Base-by-base conservation (phyloP, 2,113 vertebrate genomes). In the Noturus placidus region DNA sequence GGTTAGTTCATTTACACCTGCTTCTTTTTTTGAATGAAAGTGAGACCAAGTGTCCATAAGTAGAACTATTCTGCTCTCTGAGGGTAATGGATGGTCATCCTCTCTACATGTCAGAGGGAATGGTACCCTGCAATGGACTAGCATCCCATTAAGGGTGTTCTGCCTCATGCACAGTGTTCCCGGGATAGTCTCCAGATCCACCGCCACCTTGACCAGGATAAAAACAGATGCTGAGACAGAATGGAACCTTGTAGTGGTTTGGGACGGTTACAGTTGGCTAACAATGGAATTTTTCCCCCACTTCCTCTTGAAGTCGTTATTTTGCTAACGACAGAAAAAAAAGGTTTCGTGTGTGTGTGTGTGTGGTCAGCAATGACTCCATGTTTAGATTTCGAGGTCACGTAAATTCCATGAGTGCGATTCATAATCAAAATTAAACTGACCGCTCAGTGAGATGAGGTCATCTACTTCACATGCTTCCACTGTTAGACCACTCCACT, bases 361-460 rank as follows among this genome's bases (percentile, higher is more conserved):
- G 52, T 79, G 77, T 38, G 81, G 81, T 83, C 38, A 42, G 81
- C 38, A 65, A 19, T 63, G 59, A 65, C 59, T 83, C 81, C 38
- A n/a, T 63, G 80, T 83, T 83, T 83, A 83, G 81, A 65, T 83
- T 83, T 65, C 65, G 81, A 83, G 81, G 59, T 83, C 81, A 83
- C 1, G 8, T 46, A 46, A 65, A 83, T 83, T 65, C 81, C 81
- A 42, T 54, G 25, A 42, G 52, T 22, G 38, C 25, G 56, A 74
- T 85, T 76, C 67, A 85, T 74, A 35, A 72, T 72, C 17, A 74
- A 30, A 72, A 85, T 85, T 25, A 56, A 65, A 50, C 59, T 72
- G 63, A 72, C 63, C 15, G 9, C 35, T 78, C 25, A n/a, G 72
- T 33, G 72, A 22, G 65, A 42, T 59, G 72, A 86, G 13, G 25